Evolutionary conservation across 2,113 vertebrate species (phyloP), one percentile per base, ranked within the genome.

Genomic region (Dryoscopus gambensis): DNA sequence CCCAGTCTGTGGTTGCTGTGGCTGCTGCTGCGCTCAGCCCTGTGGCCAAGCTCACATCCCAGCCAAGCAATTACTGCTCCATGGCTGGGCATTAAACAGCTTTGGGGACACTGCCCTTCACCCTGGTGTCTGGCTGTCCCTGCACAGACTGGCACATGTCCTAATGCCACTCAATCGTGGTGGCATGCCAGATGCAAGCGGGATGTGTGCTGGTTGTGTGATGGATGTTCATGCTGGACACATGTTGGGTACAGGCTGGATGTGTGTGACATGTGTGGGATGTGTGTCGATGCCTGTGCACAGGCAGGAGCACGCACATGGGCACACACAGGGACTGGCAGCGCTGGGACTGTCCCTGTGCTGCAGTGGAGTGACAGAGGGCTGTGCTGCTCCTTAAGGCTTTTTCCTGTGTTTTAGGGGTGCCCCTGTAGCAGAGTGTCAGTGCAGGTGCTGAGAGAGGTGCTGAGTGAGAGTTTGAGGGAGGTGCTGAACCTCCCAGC

Each of bases 11-110:
- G 13, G 9, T 2, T 8, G 24, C 28, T n/a, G 19, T 3, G 33
- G 13, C 13, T n/a, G 24, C 63, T 25, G 39, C 63, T 4, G 0
- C 16, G 27, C 49, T 65, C 46, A 28, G 22, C 63, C 35, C 35
- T 0, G 12, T 21, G 76, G 22, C 44, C 28, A 1, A 13, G 31
- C n/a, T 37, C 1, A 0, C 10, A 9, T 30, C 65, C 60, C 52
- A 17, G 33, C 25, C 7, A 1, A 40, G 52, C 59, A 16, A n/a
- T 27, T 8, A 46, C 28, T 1, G 5, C 60, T 63, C 65, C 11
- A 0, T 1, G 44, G n/a, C 44, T 1, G 0, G 33, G 44, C 17
- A 62, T 10, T 11, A 5, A 83, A 30, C 71, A 77, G n/a, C 80
- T 86, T 17, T 37, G 47, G 5, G 57, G 50, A 28, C 0, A 1